Evolutionary conservation across 2,888 invertebrate species (phyloP), one percentile per base, ranked within the genome.

Genomic region (Biston stratarius): DNA sequence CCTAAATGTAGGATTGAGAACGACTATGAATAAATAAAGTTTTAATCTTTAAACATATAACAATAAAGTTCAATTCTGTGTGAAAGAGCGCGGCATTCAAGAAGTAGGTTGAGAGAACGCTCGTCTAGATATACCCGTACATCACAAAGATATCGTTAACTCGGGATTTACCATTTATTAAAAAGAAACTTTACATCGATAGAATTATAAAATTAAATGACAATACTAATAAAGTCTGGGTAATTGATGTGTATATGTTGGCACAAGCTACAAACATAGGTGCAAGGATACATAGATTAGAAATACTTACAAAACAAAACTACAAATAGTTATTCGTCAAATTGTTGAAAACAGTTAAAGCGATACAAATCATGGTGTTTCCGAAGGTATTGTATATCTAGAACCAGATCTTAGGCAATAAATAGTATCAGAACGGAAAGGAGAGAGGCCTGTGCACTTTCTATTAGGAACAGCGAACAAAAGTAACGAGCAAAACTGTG

Each of bases 81-180:
- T 84, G 83, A 79, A 77, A 77, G 74, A 77, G 77, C 67, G 74
- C 88, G 88, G 82, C 91, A 91, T 91, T 91, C 87, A 88, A 87
- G 85, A 92, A 90, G 92, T 92, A 92, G 92, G 93, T 92, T 92
- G 92, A 92, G 89, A 91, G 90, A 91, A 91, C 90, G 88, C 90
- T 88, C 86, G 85, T 87, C 86, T 87, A 87, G 85, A 83, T 87
- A 90, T 85, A 87, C 87, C 86, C 89, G 91, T 89, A 89, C 88
- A 91, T 91, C 88, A 92, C 88, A 87, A 86, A 90, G 89, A 70
- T 70, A 73, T 89, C 89, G 91, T 91, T 90, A 90, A 86, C 85
- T 88, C 74, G 78, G 83, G 82, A 60, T 44, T n/a, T 40, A 66
- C 47, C 12, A 58, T 48, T 8, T 38, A 58, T n/a, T 58, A 48